These are phyloP conservation scores for Onychomys arenicola DNA, from an alignment of 2,797 vertebrate genomes.

Conservation along the genomic window DNA sequence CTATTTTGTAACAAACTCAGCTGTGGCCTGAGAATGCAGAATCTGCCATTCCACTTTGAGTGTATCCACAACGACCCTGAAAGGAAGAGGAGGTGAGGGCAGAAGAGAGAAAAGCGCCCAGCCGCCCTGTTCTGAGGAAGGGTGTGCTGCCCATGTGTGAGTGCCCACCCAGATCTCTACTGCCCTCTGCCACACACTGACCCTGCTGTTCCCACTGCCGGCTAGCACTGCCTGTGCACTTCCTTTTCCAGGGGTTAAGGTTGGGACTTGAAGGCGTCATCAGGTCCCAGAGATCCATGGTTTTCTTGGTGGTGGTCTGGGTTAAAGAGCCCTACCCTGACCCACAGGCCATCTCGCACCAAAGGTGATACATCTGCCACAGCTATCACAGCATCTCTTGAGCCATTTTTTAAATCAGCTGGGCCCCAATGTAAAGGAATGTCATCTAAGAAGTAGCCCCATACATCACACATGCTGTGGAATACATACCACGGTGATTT, in stretches of 20 bases:
- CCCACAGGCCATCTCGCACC: background rate
- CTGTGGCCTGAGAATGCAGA: background rate
- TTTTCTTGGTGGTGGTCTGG: background rate
- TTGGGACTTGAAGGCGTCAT: no score
- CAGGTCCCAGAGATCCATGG: background rate
- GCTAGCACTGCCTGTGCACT: no score
- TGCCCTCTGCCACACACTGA: fast-evolving
- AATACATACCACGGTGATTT: no score
- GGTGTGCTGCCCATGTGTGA: fast-evolving
- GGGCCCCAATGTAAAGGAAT: background rate
- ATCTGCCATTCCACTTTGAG: background rate
- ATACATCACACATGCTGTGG: background rate
- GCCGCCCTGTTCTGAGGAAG: background rate
- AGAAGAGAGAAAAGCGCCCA: background rate
- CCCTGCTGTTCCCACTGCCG: fast-evolving
- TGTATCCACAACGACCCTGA: background rate
- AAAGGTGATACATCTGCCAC: fast-evolving
- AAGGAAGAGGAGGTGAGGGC: background rate
- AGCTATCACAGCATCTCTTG: background rate
- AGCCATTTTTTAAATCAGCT: background rate
- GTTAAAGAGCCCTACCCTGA: background rate
- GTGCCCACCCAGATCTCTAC: fast-evolving
- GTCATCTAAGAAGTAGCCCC: background rate
- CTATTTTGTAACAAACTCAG: background rate
- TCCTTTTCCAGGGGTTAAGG: background rate